Conservation (phyloP, 2,888 invertebrate species). For the Mayetiola destructor region DNA sequence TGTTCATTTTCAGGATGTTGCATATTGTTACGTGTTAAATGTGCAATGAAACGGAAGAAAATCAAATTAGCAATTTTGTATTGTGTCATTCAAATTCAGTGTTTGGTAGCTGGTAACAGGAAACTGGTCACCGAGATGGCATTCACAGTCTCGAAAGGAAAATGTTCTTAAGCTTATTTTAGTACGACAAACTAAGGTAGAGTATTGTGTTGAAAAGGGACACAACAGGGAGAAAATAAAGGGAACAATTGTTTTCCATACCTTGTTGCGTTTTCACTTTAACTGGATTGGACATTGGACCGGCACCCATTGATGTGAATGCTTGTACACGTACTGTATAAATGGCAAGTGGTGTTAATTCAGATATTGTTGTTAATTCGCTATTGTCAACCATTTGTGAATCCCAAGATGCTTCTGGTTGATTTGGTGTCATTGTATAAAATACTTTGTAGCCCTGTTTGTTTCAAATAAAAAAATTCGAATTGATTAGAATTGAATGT, state of each 20-base stretch:
- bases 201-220: neutral
- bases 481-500: neutral
- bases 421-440: conserved; percentile 80
- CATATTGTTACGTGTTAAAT: neutral
- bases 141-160: too few species aligned
- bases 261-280: conserved; percentile 96
- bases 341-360: conserved; percentile 78
- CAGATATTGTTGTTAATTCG: conserved; percentile 81
- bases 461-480: neutral
- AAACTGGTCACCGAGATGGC: too few species aligned
- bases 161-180: too few species aligned
- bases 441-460: conserved; percentile 92
- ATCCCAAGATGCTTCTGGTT: conserved; percentile 79
- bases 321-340: conserved; percentile 92
- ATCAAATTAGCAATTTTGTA: conserved; percentile 1
- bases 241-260: conserved; percentile 30
- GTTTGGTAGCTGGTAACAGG: too few species aligned
- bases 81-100: conserved; percentile 6
- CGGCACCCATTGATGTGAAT: conserved; percentile 85
- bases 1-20: too few species aligned
- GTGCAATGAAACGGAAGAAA: neutral
- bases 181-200: too few species aligned
- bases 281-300: conserved; percentile 90
- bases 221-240: neutral
- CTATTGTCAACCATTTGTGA: conserved; percentile 88